These are phyloP conservation scores for Calidris pugnax DNA, from an alignment of 2,113 vertebrate species.

Conservation along the genomic window DNA sequence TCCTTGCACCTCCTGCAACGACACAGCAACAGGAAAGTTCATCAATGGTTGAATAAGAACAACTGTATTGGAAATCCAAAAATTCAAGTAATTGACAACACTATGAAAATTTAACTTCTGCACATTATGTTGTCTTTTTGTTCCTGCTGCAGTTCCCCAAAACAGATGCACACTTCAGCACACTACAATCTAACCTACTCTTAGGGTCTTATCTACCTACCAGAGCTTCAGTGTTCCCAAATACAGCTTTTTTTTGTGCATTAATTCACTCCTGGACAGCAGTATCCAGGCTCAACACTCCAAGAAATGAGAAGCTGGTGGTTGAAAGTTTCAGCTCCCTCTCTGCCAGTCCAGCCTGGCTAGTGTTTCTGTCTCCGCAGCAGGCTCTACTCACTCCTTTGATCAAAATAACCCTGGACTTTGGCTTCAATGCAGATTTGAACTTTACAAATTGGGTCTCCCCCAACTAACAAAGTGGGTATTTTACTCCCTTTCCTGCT, in stretches of 20 bases:
- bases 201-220: not conserved
- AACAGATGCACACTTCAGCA: not conserved
- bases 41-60: rapidly evolving
- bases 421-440: not conserved
- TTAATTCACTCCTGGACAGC: not conserved
- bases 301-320: not conserved
- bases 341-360: not conserved
- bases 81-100: not conserved
- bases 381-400: not conserved
- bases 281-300: not conserved
- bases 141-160: not conserved
- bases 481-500: conserved; percentile 32
- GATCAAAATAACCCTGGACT: conserved; percentile 4
- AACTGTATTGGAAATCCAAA: not conserved
- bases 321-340: not conserved
- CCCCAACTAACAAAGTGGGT: not conserved
- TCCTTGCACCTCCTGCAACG: not conserved
- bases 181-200: not conserved
- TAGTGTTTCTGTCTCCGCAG: not conserved
- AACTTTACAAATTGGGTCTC: conserved; percentile 33
- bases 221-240: not conserved
- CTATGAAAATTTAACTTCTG: not conserved
- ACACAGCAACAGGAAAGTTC: not conserved
- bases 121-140: not conserved
- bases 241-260: not conserved